Conservation (phyloP, 2,797 vertebrate species). For the Pangasius krempfi region DNA sequence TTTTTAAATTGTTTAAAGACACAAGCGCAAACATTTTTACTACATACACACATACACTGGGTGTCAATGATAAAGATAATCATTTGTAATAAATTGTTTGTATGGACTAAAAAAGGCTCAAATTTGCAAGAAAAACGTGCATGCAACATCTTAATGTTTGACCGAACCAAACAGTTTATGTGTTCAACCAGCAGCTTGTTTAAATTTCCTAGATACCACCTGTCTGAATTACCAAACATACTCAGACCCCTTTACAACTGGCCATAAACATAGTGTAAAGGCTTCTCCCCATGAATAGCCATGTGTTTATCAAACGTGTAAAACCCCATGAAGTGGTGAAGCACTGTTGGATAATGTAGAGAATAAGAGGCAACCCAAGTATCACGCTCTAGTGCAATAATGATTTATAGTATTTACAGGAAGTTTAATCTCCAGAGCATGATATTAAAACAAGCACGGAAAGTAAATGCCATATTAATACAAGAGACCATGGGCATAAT, state of each 20-base stretch:
- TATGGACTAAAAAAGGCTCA: conserved; percentile 36
- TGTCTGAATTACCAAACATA: conserved; percentile 73
- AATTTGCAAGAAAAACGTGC: conserved; percentile 47
- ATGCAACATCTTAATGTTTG: conserved; percentile 52
- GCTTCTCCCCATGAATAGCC: conserved; percentile 38
- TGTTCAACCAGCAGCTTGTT: conserved; percentile 62
- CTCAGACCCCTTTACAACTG: conserved; percentile 65
- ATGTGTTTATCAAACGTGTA: conserved; percentile 66
- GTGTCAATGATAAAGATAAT: background rate
- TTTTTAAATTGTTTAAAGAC: background rate
- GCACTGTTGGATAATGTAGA: background rate
- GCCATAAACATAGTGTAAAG: conserved; percentile 70
- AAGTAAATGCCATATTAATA: background rate
- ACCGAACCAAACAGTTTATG: conserved; percentile 72
- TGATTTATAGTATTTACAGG: conserved; percentile 59
- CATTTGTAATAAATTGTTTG: background rate
- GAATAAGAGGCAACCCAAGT: background rate
- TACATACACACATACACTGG: background rate
- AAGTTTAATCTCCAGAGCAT: conserved; percentile 1
- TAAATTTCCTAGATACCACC: conserved; percentile 72
- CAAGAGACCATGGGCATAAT: background rate
- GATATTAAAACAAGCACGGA: conserved; percentile 21
- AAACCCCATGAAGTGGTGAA: conserved; percentile 37
- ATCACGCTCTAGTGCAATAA: conserved; percentile 10
- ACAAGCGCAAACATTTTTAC: background rate